Percentiles rank a stretch among this genome's conserved stretches.
These are phyloP conservation scores for Prosapia bicincta DNA, from an alignment of 2,888 invertebrate genomes.

Conservation along the genomic window DNA sequence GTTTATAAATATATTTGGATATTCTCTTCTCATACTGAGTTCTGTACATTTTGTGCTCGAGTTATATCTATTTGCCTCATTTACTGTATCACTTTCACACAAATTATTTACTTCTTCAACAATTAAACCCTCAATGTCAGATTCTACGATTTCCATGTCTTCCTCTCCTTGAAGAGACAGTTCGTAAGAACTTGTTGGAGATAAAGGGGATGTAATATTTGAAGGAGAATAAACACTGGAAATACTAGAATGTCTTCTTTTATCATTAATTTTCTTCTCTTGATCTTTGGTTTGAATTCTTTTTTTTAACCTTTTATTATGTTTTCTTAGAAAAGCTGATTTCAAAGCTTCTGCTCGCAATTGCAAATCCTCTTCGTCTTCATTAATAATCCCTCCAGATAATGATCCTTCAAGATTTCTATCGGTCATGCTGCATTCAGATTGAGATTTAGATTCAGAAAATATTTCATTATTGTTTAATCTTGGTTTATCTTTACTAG, in stretches of 20 bases:
- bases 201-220: background rate
- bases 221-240: background rate
- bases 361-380: conserved; percentile 14
- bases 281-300: background rate
- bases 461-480: background rate
- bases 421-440: background rate
- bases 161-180: conserved; percentile 16
- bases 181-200: conserved; percentile 3
- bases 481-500: background rate
- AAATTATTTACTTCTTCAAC: background rate
- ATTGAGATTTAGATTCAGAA: background rate
- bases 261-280: background rate
- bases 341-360: conserved; percentile 17
- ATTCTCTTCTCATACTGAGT: no score
- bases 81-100: background rate
- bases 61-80: no score
- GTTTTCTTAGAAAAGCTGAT: conserved; percentile 19
- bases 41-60: no score
- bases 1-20: no score
- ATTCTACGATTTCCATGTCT: conserved; percentile 20
- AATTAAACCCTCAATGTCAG: conserved; percentile 9
- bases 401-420: background rate
- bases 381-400: background rate
- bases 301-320: conserved; percentile 12
- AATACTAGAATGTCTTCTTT: background rate